phyloP scores from a whole-genome alignment of 2,797 vertebrate species.

The Huso huso region DNA sequence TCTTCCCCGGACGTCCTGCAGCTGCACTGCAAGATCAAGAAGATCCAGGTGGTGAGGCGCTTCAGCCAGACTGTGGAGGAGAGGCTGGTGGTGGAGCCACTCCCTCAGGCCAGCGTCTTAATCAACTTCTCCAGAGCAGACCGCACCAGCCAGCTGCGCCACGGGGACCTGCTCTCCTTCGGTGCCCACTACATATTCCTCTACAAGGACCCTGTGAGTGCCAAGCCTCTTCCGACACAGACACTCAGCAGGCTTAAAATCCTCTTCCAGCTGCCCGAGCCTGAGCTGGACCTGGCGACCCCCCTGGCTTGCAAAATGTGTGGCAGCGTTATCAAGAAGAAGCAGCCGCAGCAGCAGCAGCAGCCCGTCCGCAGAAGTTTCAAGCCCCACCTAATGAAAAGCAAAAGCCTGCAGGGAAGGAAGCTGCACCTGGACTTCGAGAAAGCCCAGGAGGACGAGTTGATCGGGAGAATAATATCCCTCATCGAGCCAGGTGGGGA shows the following conservation, averaged over 20 bases:
- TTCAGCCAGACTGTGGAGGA: constrained; percentile 39
- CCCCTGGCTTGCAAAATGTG: constrained; percentile 63
- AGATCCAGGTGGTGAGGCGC: constrained; percentile 24
- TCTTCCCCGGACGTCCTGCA: constrained; percentile 87
- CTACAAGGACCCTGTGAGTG: constrained; percentile 80
- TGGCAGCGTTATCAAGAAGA: constrained; percentile 58
- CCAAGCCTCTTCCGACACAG: constrained; percentile 71
- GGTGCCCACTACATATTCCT: constrained; percentile 88
- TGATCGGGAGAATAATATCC: constrained; percentile 75
- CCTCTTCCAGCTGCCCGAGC: constrained; percentile 50
- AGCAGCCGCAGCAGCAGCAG: not conserved
- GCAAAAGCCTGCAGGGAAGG: constrained; percentile 53
- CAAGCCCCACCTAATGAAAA: constrained; percentile 53
- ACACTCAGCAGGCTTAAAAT: constrained; percentile 69
- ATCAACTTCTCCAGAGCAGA: constrained; percentile 79
- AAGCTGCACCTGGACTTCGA: constrained; percentile 79
- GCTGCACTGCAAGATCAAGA: constrained; percentile 77
- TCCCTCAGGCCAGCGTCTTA: constrained; percentile 64
- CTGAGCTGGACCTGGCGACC: constrained; percentile 20
- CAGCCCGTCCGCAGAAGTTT: constrained; percentile 31
- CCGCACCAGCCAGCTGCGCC: constrained; percentile 65
- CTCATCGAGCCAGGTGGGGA: constrained; percentile 81
- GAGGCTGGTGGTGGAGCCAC: constrained; percentile 70
- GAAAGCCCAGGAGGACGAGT: constrained; percentile 66
- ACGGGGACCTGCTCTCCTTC: constrained; percentile 87